Evolutionary conservation across 2,113 vertebrate genomes (phyloP).

Genomic region (Nothoprocta pentlandii): DNA sequence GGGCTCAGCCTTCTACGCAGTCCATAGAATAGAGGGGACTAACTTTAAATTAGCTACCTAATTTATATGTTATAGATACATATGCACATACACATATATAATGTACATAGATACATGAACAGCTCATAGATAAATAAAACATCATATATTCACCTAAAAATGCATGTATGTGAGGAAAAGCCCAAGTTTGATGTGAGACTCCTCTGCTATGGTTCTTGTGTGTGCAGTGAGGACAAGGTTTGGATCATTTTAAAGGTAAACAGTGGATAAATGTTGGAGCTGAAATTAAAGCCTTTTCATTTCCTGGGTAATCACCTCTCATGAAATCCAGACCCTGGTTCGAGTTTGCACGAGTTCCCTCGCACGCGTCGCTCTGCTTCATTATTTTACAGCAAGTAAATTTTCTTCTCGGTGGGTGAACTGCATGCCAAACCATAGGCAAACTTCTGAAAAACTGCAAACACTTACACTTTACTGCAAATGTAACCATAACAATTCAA

Average conservation of each 20-base stretch:
- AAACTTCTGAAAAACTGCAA: slow-evolving; percentile 71
- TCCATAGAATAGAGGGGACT: not conserved
- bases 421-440: slow-evolving; percentile 35
- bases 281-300: not conserved
- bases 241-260: not conserved
- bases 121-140: not conserved
- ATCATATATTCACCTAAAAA: not conserved
- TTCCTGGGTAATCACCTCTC: not conserved
- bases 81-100: not conserved
- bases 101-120: not conserved
- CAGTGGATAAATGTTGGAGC: not conserved
- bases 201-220: accelerated
- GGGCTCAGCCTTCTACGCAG: not conserved
- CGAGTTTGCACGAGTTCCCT: not conserved
- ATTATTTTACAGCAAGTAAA: slow-evolving; percentile 46
- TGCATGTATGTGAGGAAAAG: not conserved
- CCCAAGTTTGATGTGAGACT: accelerated
- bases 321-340: not conserved
- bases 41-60: not conserved
- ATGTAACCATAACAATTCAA: slow-evolving; percentile 67
- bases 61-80: not conserved
- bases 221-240: not conserved
- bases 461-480: slow-evolving; percentile 71
- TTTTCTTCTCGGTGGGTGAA: slow-evolving; percentile 71
- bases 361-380: not conserved